phyloP scores from a whole-genome alignment of 2,113 vertebrate species.

The Typhlomys cinereus region DNA sequence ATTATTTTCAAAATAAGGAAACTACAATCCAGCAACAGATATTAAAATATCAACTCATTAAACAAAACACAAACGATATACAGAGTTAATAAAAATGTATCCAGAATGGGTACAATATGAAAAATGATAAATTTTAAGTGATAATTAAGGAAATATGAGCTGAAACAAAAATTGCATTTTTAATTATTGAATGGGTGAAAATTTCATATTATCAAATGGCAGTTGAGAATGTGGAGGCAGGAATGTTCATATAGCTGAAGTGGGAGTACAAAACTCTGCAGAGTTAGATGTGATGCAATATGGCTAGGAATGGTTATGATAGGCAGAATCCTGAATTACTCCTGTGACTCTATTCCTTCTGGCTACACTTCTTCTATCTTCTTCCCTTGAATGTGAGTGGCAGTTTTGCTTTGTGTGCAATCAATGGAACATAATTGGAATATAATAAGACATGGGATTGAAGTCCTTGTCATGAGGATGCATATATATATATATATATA shows the following conservation, averaged over 20 bases:
- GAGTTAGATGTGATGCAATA: slow-evolving; percentile 4
- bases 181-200: neutral
- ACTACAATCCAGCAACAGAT: neutral
- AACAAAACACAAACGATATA: neutral
- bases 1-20: neutral
- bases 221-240: neutral
- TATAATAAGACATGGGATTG: neutral
- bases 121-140: slow-evolving; percentile 7
- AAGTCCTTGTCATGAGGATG: neutral
- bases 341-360: fast-evolving
- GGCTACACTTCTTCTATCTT: neutral
- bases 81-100: neutral
- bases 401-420: neutral
- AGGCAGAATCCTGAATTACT: neutral
- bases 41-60: neutral
- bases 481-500: no score
- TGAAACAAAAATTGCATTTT: neutral
- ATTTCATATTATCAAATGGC: neutral
- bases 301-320: neutral
- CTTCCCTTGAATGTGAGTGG: neutral
- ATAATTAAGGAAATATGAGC: neutral
- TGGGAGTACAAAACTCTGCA: neutral
- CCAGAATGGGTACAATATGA: neutral
- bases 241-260: neutral
- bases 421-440: neutral